Conservation (phyloP, 2,888 invertebrate species). For the Sesia bembeciformis region DNA sequence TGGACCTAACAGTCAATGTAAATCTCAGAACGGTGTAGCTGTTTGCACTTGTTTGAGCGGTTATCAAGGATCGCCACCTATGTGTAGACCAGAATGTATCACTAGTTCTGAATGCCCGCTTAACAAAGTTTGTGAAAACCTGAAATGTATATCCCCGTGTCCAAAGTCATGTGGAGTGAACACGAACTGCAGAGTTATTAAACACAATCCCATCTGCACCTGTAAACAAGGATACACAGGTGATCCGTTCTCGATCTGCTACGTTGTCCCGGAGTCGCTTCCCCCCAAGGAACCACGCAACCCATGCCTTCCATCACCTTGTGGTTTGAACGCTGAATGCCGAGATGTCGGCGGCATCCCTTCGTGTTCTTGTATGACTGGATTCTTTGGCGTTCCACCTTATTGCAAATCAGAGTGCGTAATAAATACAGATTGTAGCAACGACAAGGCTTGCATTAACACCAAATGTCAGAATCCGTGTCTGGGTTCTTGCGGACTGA, state of each 20-base stretch:
- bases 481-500: conserved; percentile 82
- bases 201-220: conserved; percentile 81
- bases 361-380: conserved; percentile 79
- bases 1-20: conserved; percentile 81
- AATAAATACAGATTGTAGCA: conserved; percentile 82
- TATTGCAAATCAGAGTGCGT: conserved; percentile 84
- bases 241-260: conserved; percentile 76
- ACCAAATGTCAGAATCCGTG: conserved; percentile 87
- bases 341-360: conserved; percentile 66
- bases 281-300: conserved; percentile 37
- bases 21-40: conserved; percentile 72
- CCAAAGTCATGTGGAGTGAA: conserved; percentile 81
- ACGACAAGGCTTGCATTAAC: conserved; percentile 82
- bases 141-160: conserved; percentile 83
- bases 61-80: conserved; percentile 80
- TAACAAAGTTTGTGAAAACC: conserved; percentile 79
- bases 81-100: conserved; percentile 81
- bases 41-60: conserved; percentile 81
- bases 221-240: conserved; percentile 77
- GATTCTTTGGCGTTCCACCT: conserved; percentile 81
- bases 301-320: conserved; percentile 85
- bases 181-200: conserved; percentile 80
- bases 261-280: conserved; percentile 34
- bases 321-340: conserved; percentile 82
- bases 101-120: conserved; percentile 79